A percentile compares a stretch with the other conserved stretches of the same genome.
Evolutionary conservation across 2,113 vertebrate genomes (phyloP).

Genomic region (Crotalus viridis): DNA sequence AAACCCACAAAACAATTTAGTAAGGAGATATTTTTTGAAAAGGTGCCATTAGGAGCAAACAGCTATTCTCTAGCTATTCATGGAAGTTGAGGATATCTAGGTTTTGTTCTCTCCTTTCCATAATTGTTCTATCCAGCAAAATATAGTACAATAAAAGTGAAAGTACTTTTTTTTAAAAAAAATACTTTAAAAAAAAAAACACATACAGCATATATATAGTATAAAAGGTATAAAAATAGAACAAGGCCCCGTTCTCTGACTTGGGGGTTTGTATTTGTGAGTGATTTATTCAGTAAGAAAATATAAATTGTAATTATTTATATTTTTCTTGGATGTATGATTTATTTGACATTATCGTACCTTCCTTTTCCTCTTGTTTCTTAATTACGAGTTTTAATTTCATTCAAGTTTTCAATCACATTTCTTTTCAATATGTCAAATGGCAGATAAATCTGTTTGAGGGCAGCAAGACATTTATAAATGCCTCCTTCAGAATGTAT

Average conservation of each 20-base stretch:
- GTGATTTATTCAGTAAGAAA: constrained; percentile 68
- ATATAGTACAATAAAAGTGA: constrained; percentile 58
- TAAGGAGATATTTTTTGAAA: constrained; percentile 92
- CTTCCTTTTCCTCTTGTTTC: constrained; percentile 74
- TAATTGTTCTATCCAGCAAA: constrained; percentile 52
- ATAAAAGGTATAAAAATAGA: constrained; percentile 23
- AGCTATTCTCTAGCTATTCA: constrained; percentile 84
- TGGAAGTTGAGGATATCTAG: constrained; percentile 90
- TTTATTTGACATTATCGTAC: constrained; percentile 75
- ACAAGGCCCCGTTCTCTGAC: constrained; percentile 23
- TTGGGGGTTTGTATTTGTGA: constrained; percentile 22
- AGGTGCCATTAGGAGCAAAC: constrained; percentile 89
- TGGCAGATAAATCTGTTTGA: constrained; percentile 24
- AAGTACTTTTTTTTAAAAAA: neutral
- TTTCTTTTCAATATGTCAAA: constrained; percentile 36
- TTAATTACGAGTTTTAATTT: constrained; percentile 62
- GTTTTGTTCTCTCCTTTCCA: constrained; percentile 66
- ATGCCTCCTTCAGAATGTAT: neutral
- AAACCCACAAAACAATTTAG: constrained; percentile 96
- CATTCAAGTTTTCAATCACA: constrained; percentile 53
- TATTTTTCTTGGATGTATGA: constrained; percentile 69
- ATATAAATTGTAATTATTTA: constrained; percentile 71
- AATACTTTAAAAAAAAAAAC: neutral
- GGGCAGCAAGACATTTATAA: constrained; percentile 2
- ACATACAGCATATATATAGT: constrained; percentile 9